phyloP scores from a whole-genome alignment of 2,113 vertebrate genomes.

The Gasterosteus nipponicus region DNA sequence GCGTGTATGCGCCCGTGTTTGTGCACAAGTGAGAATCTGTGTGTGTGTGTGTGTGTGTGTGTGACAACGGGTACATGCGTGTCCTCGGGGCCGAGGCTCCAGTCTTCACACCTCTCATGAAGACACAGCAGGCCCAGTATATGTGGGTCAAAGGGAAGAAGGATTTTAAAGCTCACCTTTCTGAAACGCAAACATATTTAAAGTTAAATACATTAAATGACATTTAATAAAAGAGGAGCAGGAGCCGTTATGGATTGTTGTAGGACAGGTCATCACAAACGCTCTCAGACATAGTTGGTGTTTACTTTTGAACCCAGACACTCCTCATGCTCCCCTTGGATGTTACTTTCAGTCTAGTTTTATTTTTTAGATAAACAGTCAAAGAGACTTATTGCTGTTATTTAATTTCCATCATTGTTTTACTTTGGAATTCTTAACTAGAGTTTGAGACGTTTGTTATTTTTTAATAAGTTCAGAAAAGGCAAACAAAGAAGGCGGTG shows the following conservation, averaged over 20 bases:
- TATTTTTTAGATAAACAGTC: not conserved
- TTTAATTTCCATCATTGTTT: not conserved
- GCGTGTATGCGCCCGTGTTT: conserved; percentile 18
- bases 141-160: conserved; percentile 50
- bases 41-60: conserved; percentile 16
- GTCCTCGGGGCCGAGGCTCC: conserved; percentile 65
- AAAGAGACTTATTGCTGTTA: conserved; percentile 2
- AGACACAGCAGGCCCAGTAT: conserved; percentile 55
- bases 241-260: not conserved
- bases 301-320: not conserved
- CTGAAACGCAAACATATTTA: not conserved
- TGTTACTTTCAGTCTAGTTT: not conserved
- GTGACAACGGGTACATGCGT: conserved; percentile 57
- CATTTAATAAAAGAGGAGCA: not conserved
- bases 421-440: not conserved
- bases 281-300: too few relatives aligned
- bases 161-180: not conserved
- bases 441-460: not conserved
- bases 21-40: conserved; percentile 37
- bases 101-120: conserved; percentile 74
- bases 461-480: not conserved
- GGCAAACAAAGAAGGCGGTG: not conserved
- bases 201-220: not conserved
- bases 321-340: not conserved
- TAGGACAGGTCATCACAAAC: not conserved